Percentiles rank a stretch among this genome's conserved stretches.
phyloP scores from a whole-genome alignment of 2,113 vertebrate species.

The Platichthys flesus region DNA sequence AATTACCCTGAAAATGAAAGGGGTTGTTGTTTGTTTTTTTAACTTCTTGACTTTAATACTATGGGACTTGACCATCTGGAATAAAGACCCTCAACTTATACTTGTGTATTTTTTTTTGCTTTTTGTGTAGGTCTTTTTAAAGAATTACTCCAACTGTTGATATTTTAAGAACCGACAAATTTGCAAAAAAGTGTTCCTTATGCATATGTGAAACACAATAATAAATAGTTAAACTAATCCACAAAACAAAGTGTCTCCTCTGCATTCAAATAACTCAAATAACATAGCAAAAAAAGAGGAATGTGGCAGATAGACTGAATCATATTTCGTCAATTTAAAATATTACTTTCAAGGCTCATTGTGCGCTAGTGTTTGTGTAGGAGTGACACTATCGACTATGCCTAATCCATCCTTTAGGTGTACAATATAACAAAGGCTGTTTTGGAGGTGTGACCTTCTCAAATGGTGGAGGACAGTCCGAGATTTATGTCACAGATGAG shows the following conservation, averaged over 20 bases:
- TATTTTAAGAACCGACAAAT: too few species aligned
- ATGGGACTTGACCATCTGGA: too few species aligned
- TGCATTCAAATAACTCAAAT: neutral
- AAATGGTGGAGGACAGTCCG: conserved; percentile 76
- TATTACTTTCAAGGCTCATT: conserved; percentile 35
- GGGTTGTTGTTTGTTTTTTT: too few species aligned
- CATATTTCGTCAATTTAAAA: conserved; percentile 33
- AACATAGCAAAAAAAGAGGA: neutral
- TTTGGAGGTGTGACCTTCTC: conserved; percentile 78
- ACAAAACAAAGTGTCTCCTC: neutral
- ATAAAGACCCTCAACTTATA: too few species aligned
- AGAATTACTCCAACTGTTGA: too few species aligned
- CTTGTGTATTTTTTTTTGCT: too few species aligned
- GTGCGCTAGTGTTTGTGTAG: conserved; percentile 37
- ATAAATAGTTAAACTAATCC: neutral
- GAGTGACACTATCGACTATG: conserved; percentile 67
- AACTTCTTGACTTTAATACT: neutral
- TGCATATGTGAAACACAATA: neutral
- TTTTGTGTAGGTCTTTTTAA: too few species aligned
- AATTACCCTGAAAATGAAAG: too few species aligned
- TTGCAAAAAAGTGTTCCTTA: neutral
- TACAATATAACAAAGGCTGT: conserved; percentile 72
- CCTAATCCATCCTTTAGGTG: conserved; percentile 70
- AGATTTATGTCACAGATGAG: conserved; percentile 83
- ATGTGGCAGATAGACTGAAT: conserved; percentile 6